Percentiles rank a stretch among this genome's conserved stretches.
phyloP scores from a whole-genome alignment of 2,888 invertebrate species.

The Copidosoma aretas region DNA sequence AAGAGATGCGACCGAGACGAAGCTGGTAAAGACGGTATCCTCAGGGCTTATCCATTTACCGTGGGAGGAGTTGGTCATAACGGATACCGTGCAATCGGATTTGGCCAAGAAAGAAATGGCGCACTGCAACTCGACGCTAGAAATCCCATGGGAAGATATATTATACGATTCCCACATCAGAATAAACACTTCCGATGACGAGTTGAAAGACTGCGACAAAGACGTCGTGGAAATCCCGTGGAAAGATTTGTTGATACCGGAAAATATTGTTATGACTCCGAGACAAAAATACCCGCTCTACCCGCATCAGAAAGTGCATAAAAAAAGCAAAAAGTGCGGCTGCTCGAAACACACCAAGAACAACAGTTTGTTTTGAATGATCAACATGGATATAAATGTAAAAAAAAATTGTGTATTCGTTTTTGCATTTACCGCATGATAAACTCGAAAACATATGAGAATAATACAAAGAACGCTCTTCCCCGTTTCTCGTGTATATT shows the following conservation, averaged over 20 bases:
- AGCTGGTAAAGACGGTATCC: constrained; percentile 42
- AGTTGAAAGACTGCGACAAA: constrained; percentile 38
- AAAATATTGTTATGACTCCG: constrained; percentile 41
- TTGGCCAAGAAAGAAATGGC: constrained; percentile 3
- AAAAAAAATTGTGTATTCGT: no score
- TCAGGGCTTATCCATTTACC: constrained; percentile 47
- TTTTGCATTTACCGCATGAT: no score
- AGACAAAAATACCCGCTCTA: neutral
- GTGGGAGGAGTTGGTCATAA: constrained; percentile 52
- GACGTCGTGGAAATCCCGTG: constrained; percentile 55
- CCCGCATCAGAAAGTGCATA: neutral
- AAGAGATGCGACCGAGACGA: neutral
- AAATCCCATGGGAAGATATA: constrained; percentile 53
- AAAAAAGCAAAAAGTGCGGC: constrained; percentile 19
- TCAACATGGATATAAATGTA: no score
- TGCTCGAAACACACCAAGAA: constrained; percentile 5
- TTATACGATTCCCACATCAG: constrained; percentile 34
- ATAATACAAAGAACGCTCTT: no score
- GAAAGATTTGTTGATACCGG: constrained; percentile 52
- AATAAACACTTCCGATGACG: neutral
- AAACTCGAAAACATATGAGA: no score
- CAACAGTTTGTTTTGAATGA: no score
- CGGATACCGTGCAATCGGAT: constrained; percentile 38
- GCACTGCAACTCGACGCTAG: constrained; percentile 49
- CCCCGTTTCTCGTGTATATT: no score